These are phyloP conservation scores for Actenoides hombroni DNA, from an alignment of 2,113 vertebrate species.

Conservation along the genomic window DNA sequence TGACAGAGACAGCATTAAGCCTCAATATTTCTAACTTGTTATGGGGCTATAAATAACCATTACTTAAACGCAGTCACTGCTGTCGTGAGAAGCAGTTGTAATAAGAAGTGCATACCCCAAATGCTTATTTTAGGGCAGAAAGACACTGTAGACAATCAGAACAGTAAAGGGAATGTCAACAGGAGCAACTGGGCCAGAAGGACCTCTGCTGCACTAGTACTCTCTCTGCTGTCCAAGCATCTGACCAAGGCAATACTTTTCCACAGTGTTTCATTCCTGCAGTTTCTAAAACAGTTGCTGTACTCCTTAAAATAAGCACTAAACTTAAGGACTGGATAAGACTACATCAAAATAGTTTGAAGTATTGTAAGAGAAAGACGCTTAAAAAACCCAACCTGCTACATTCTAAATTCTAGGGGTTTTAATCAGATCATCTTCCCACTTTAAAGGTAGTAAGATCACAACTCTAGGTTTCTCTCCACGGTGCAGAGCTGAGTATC, in stretches of 20 bases:
- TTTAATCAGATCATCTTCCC: not conserved
- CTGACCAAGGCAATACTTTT: not conserved
- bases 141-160: not conserved
- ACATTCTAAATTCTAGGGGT: fast-evolving
- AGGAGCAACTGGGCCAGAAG: not conserved
- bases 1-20: not conserved
- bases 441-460: not conserved
- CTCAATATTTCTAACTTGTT: not conserved
- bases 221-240: not conserved
- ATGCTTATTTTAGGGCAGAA: not conserved
- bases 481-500: not conserved
- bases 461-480: not conserved
- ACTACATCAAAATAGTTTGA: not conserved
- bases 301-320: not conserved
- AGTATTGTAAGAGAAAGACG: not conserved
- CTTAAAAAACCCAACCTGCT: not conserved
- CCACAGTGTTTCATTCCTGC: not conserved
- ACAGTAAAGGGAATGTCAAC: not conserved
- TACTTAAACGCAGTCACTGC: not conserved
- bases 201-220: not conserved
- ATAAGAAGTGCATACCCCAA: not conserved
- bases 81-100: not conserved
- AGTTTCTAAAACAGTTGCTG: not conserved
- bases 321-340: not conserved
- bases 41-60: not conserved